Evolutionary conservation across 2,888 invertebrate genomes (phyloP).

Genomic region (Metacarcinus magister): DNA sequence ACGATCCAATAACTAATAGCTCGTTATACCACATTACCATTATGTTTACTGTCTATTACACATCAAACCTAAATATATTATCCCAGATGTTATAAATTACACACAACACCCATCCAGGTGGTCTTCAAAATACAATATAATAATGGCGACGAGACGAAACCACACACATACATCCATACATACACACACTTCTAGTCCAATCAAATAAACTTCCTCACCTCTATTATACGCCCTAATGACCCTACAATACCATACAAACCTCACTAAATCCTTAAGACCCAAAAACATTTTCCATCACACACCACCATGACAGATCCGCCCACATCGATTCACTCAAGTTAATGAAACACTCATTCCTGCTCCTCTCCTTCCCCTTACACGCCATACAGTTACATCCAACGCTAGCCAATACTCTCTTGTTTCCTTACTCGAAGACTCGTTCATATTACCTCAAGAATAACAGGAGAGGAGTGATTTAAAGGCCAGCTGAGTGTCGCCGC

Average conservation of each 20-base stretch:
- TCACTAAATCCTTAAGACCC: not conserved
- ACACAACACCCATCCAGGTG: no score
- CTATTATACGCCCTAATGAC: no score
- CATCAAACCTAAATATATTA: no score
- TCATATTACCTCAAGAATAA: not conserved
- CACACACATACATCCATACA: no score
- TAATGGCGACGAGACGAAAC: no score
- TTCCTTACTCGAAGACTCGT: not conserved
- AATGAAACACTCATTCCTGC: not conserved
- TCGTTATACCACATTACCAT: no score
- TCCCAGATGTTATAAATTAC: no score
- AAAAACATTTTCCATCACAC: not conserved
- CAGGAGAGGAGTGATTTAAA: not conserved
- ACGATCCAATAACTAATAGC: no score
- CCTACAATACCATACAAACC: not conserved
- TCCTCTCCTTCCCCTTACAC: not conserved
- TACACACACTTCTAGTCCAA: no score
- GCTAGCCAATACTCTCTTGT: not conserved
- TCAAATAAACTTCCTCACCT: no score
- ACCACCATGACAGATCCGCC: slow-evolving; percentile 45
- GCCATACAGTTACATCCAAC: not conserved
- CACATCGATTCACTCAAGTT: not conserved
- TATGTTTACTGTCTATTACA: no score
- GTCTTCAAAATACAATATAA: no score
- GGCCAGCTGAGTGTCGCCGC: not conserved